phyloP scores from a whole-genome alignment of 2,797 vertebrate genomes.

The Mareca penelope region DNA sequence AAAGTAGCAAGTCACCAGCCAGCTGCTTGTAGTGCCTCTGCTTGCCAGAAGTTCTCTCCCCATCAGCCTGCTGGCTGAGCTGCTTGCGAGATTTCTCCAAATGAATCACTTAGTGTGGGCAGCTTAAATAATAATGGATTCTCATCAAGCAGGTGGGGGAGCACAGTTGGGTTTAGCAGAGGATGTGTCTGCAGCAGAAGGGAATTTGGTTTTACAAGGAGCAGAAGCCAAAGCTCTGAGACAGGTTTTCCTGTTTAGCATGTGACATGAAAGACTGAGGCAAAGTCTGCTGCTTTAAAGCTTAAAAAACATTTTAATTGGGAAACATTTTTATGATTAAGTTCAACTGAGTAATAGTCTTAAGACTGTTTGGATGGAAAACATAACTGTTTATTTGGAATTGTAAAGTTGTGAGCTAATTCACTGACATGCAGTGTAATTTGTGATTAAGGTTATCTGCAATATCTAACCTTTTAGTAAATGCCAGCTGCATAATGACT shows the following conservation, averaged over 20 bases:
- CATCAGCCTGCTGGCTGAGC: neutral
- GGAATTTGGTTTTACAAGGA: neutral
- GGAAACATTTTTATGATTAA: neutral
- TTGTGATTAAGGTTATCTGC: constrained; percentile 75
- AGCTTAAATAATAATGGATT: neutral
- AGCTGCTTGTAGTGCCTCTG: neutral
- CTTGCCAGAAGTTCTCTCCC: neutral
- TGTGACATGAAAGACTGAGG: neutral
- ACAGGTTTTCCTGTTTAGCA: neutral
- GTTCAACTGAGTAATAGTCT: neutral
- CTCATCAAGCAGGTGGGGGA: neutral
- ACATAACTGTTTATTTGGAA: neutral
- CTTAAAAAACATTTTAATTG: constrained; percentile 40
- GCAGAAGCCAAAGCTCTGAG: neutral
- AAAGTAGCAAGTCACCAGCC: neutral
- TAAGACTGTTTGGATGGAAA: neutral
- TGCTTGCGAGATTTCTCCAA: neutral
- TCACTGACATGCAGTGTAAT: constrained; percentile 47
- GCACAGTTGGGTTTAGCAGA: neutral
- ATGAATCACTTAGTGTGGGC: neutral
- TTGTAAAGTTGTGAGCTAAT: constrained; percentile 34
- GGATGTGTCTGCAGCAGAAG: neutral
- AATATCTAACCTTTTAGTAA: constrained; percentile 88
- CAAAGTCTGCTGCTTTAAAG: neutral
- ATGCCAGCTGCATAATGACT: constrained; percentile 94